Evolutionary conservation across 2,113 vertebrate species (phyloP).

Genomic region (Tichodroma muraria): DNA sequence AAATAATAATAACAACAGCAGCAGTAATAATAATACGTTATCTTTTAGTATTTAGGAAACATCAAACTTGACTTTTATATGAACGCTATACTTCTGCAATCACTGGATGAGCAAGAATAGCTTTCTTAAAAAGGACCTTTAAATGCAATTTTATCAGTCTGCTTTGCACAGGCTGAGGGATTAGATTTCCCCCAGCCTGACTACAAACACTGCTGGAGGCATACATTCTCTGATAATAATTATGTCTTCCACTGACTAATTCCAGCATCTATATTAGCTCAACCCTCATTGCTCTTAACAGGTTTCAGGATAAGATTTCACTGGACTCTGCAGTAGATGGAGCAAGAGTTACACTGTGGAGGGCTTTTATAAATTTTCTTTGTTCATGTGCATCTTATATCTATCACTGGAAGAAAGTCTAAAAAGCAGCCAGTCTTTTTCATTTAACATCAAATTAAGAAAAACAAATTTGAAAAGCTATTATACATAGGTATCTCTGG

Average conservation of each 20-base stretch:
- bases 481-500: background rate
- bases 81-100: accelerated
- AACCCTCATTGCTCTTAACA: background rate
- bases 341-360: slow-evolving; percentile 39
- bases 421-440: background rate
- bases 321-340: slow-evolving; percentile 35
- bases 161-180: background rate
- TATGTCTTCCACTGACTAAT: background rate
- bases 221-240: background rate
- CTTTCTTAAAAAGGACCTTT: background rate
- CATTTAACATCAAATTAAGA: background rate
- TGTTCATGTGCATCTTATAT: background rate
- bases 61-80: background rate
- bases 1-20: background rate
- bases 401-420: background rate
- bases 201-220: background rate
- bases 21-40: background rate
- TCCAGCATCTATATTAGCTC: background rate
- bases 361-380: background rate
- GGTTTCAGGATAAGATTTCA: background rate
- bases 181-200: background rate
- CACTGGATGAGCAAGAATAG: background rate
- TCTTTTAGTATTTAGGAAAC: background rate
- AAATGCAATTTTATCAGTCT: background rate
- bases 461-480: background rate